Evolutionary conservation across 1,140 invertebrate species (phyloP).

Genomic region (Halesus radiatus): DNA sequence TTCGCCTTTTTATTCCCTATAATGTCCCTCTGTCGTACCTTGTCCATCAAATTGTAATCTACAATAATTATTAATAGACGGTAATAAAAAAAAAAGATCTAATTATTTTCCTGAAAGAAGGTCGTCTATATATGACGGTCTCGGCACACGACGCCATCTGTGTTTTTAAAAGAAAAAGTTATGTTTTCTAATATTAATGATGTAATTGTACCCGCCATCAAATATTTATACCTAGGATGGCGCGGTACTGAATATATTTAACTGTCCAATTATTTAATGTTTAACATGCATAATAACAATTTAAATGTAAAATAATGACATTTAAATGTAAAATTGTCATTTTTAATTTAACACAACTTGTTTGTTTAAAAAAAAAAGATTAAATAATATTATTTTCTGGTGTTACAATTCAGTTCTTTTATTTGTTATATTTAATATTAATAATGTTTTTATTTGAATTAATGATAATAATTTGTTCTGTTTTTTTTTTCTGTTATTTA

Average conservation of each 20-base stretch:
- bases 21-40: too few species aligned
- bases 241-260: background rate
- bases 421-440: conserved; percentile 25
- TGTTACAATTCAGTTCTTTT: conserved; percentile 8
- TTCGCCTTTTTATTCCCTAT: too few species aligned
- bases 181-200: background rate
- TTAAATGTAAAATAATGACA: background rate
- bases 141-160: background rate
- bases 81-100: too few species aligned
- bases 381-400: background rate
- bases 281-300: conserved; percentile 8
- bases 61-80: too few species aligned
- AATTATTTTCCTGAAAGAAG: too few species aligned
- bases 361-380: conserved; percentile 13
- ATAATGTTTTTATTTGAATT: conserved; percentile 24
- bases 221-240: conserved; percentile 31
- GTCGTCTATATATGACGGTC: too few species aligned
- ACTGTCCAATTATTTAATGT: background rate
- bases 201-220: background rate
- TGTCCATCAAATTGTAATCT: too few species aligned
- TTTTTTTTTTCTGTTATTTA: conserved; percentile 26
- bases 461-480: background rate
- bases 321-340: too few species aligned
- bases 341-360: conserved; percentile 13
- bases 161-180: background rate